phyloP scores from a whole-genome alignment of 2,113 vertebrate species.

The Herpetotheres cachinnans region DNA sequence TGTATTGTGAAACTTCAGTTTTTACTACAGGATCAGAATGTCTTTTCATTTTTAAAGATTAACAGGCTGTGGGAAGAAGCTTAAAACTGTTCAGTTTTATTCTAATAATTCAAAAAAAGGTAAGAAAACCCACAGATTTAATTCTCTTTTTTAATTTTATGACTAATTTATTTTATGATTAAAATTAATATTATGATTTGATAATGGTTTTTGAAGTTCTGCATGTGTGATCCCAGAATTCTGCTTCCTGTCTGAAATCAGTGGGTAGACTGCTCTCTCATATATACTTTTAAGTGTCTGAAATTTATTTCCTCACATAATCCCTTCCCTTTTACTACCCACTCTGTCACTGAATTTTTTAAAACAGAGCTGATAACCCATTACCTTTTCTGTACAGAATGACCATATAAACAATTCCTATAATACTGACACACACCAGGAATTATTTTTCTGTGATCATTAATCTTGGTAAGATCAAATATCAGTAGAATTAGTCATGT shows the following conservation, averaged over 20 bases:
- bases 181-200: neutral
- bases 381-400: neutral
- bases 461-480: neutral
- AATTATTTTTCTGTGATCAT: neutral
- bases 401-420: neutral
- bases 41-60: neutral
- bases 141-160: neutral
- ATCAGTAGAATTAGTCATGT: neutral
- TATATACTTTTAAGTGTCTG: neutral
- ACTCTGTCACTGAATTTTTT: neutral
- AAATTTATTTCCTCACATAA: neutral
- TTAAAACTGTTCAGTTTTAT: neutral
- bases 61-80: neutral
- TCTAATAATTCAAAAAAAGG: neutral
- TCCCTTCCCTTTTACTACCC: neutral
- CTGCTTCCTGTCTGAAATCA: neutral
- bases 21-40: neutral
- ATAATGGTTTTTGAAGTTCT: neutral
- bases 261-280: neutral
- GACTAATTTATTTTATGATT: neutral
- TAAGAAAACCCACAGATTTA: neutral
- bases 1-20: neutral
- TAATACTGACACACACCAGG: neutral
- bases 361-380: neutral
- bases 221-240: neutral